phyloP scores from a whole-genome alignment of 2,888 invertebrate genomes.

The Stenichneumon culpator region DNA sequence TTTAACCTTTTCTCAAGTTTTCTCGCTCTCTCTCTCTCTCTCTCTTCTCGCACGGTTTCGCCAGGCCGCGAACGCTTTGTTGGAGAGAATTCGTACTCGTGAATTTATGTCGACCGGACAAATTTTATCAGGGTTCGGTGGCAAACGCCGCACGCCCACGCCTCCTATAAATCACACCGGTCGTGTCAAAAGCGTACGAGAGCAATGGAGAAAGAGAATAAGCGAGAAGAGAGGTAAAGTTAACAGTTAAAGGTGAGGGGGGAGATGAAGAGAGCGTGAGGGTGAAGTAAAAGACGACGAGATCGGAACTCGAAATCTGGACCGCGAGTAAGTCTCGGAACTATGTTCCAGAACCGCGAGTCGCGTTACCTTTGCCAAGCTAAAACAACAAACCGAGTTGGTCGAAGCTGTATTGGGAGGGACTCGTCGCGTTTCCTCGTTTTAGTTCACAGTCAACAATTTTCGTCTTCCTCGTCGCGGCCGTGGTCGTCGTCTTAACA shows the following conservation, averaged over 20 bases:
- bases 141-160: conserved; percentile 84
- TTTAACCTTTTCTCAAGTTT: background rate
- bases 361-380: conserved; percentile 16
- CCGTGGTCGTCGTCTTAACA: conserved; percentile 53
- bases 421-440: conserved; percentile 34
- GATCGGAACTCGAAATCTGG: conserved; percentile 54
- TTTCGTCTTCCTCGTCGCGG: conserved; percentile 58
- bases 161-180: conserved; percentile 81
- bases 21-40: conserved; percentile 17
- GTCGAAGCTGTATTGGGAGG: background rate
- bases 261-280: conserved; percentile 28
- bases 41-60: conserved; percentile 5
- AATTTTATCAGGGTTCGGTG: conserved; percentile 85
- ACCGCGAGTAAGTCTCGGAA: conserved; percentile 28
- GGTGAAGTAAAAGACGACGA: conserved; percentile 16
- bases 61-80: conserved; percentile 71
- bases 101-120: conserved; percentile 84
- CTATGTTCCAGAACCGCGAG: conserved; percentile 46
- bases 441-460: conserved; percentile 25
- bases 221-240: conserved; percentile 26
- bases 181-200: conserved; percentile 47
- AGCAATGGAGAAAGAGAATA: conserved; percentile 23
- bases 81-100: conserved; percentile 77
- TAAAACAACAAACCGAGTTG: conserved; percentile 26
- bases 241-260: conserved; percentile 3